Percentiles rank a stretch among this genome's conserved stretches.
phyloP scores from a whole-genome alignment of 92 coral and sea anemone species.

The Montipora capitata region DNA sequence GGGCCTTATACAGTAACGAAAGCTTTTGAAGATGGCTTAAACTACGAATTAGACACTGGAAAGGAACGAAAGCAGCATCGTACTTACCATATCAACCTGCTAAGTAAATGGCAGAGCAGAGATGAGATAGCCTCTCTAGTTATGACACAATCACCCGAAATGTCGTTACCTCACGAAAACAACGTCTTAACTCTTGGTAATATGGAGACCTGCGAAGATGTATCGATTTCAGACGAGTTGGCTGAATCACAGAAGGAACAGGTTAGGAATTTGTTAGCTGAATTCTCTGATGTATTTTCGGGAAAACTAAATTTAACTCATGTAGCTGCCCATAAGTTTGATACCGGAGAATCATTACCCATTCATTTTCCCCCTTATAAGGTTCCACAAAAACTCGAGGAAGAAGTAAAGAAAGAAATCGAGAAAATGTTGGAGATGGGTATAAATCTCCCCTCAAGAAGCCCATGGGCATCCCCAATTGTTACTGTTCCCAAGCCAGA shows the following conservation, averaged over 20 bases:
- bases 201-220: background rate
- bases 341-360: background rate
- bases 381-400: background rate
- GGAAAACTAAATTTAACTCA: background rate
- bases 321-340: background rate
- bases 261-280: background rate
- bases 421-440: constrained; percentile 72
- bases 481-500: constrained; percentile 3
- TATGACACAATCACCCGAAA: constrained; percentile 15
- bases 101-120: constrained; percentile 37
- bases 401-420: constrained; percentile 26
- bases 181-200: background rate
- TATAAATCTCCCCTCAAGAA: constrained; percentile 1
- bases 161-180: constrained; percentile 5
- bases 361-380: background rate
- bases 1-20: background rate
- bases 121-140: constrained; percentile 38
- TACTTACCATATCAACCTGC: constrained; percentile 51
- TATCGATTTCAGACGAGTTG: background rate
- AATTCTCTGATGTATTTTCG: background rate
- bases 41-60: background rate
- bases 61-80: constrained; percentile 34
- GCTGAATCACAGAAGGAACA: background rate
- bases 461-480: constrained; percentile 4
- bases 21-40: background rate